These are phyloP conservation scores for Pipistrellus kuhlii DNA, from an alignment of 2,797 vertebrate genomes.

Conservation along the genomic window DNA sequence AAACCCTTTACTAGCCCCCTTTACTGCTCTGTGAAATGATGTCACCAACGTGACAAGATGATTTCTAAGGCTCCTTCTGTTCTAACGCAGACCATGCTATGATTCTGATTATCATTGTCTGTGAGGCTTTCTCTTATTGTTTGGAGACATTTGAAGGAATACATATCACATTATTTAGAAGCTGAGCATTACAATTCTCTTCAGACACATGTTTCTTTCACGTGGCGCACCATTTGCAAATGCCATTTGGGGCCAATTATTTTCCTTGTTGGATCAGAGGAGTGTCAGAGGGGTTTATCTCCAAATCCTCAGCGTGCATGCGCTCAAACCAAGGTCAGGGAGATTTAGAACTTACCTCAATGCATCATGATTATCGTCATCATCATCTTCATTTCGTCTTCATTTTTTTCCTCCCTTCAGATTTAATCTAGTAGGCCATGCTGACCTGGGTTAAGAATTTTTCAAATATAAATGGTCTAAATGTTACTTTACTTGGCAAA, in stretches of 20 bases:
- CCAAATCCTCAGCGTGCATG: background rate
- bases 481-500: constrained; percentile 84
- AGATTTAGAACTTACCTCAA: background rate
- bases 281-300: constrained; percentile 61
- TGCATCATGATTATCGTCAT: background rate
- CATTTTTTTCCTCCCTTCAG: constrained; percentile 67
- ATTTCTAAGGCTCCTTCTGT: background rate
- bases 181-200: background rate
- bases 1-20: background rate
- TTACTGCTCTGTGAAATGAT: background rate
- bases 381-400: constrained; percentile 9
- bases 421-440: constrained; percentile 81
- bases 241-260: constrained; percentile 27
- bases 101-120: background rate
- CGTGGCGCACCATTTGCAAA: background rate
- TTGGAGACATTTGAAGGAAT: background rate
- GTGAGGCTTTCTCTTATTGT: background rate
- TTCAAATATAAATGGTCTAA: constrained; percentile 84
- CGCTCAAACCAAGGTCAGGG: background rate
- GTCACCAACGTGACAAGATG: background rate
- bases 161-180: background rate
- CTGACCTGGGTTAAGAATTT: constrained; percentile 84
- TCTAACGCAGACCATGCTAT: background rate
- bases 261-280: constrained; percentile 54
- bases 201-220: background rate